Conservation (phyloP, 1,140 invertebrate species). For the Hypsibius dujardini region DNA sequence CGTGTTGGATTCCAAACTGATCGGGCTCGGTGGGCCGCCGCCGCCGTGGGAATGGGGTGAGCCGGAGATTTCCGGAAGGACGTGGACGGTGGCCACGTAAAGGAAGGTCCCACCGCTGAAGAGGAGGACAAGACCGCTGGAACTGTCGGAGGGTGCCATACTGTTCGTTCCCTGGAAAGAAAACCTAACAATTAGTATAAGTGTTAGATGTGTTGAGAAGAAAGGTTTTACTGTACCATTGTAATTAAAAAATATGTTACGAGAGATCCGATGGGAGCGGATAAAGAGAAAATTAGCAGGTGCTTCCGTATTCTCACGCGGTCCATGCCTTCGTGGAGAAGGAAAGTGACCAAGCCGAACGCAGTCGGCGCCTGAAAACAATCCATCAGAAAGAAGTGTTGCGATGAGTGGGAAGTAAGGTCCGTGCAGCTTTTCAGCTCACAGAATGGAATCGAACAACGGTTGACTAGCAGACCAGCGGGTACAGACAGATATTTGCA, state of each 20-base stretch:
- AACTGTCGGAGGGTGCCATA: conserved; percentile 57
- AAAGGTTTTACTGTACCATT: not conserved
- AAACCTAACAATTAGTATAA: conserved; percentile 14
- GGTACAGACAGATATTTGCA: too few species aligned
- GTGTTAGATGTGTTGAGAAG: not conserved
- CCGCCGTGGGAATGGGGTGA: conserved; percentile 20
- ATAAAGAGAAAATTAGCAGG: conserved; percentile 75
- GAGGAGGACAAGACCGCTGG: conserved; percentile 86
- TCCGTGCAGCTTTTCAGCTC: too few species aligned
- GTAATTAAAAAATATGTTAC: conserved; percentile 58
- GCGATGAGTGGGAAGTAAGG: too few species aligned
- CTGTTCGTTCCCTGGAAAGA: conserved; percentile 33
- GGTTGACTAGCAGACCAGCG: too few species aligned
- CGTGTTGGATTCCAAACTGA: conserved; percentile 36
- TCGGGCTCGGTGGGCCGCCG: conserved; percentile 27
- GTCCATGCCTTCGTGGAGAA: conserved; percentile 84
- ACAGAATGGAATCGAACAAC: too few species aligned
- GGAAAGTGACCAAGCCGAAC: conserved; percentile 89
- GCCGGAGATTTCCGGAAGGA: conserved; percentile 67
- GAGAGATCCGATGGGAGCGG: conserved; percentile 73
- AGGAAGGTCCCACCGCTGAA: conserved; percentile 97
- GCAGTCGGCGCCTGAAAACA: conserved; percentile 67
- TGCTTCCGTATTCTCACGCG: conserved; percentile 66
- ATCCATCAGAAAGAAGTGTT: not conserved
- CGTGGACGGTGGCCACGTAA: conserved; percentile 95